A percentile compares a stretch with the other conserved stretches of the same genome.
phyloP scores from a whole-genome alignment of 92 coral and sea anemone species.

The Palythoa grandis region DNA sequence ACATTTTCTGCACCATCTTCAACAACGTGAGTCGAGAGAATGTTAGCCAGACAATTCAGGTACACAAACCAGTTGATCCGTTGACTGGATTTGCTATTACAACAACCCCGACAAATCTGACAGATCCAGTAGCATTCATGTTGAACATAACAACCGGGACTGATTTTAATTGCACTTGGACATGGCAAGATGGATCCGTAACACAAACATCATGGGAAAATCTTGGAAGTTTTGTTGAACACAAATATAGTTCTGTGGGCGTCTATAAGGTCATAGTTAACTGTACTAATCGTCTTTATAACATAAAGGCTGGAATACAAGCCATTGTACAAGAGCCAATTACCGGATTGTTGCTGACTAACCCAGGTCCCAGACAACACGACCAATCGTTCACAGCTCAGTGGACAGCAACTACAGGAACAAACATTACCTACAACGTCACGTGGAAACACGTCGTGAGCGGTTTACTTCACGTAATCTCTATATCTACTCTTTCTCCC shows the following conservation, averaged over 20 bases:
- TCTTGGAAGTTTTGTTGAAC: slow-evolving; percentile 66
- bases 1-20: slow-evolving; percentile 59
- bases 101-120: slow-evolving; percentile 72
- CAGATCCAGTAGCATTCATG: slow-evolving; percentile 74
- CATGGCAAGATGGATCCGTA: slow-evolving; percentile 60
- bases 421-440: slow-evolving; percentile 75
- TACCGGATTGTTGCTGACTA: slow-evolving; percentile 34
- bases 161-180: slow-evolving; percentile 87
- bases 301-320: slow-evolving; percentile 51
- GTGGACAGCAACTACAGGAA: slow-evolving; percentile 65
- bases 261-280: slow-evolving; percentile 58
- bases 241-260: slow-evolving; percentile 70
- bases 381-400: slow-evolving; percentile 45
- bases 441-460: slow-evolving; percentile 46
- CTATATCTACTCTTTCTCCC: slow-evolving; percentile 13
- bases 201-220: slow-evolving; percentile 58
- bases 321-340: slow-evolving; percentile 87
- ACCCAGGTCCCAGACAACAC: slow-evolving; percentile 57
- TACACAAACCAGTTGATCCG: slow-evolving; percentile 86
- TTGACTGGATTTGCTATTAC: slow-evolving; percentile 66
- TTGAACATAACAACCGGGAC: slow-evolving; percentile 80
- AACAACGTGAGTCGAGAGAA: slow-evolving; percentile 86
- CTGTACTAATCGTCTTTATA: slow-evolving; percentile 86
- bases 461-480: slow-evolving; percentile 24
- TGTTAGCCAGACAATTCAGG: slow-evolving; percentile 60